Evolutionary conservation across 2,797 vertebrate species (phyloP).

Genomic region (Potorous gilbertii): DNA sequence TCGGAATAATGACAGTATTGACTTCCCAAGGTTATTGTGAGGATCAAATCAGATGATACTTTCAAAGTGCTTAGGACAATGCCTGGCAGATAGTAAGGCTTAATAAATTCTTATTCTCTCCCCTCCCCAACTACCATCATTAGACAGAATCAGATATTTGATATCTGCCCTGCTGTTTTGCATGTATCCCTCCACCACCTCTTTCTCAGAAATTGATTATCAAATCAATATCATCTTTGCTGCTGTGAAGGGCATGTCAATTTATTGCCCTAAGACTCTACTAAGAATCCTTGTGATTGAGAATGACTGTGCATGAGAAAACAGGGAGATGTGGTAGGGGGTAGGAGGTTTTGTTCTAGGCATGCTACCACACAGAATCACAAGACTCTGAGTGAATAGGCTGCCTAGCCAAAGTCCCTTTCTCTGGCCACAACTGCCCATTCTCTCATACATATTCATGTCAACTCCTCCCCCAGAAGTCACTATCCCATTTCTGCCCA

Average conservation of each 20-base stretch:
- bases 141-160: background rate
- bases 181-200: background rate
- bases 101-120: background rate
- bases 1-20: background rate
- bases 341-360: background rate
- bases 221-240: background rate
- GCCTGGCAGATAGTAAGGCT: background rate
- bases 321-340: background rate
- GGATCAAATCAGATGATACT: background rate
- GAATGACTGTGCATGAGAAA: background rate
- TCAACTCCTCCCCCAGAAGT: background rate
- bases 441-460: slow-evolving; percentile 3
- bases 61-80: background rate
- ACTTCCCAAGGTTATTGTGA: background rate
- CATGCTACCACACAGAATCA: background rate
- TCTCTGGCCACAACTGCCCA: background rate
- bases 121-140: background rate
- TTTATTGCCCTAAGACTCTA: background rate
- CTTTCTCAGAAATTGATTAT: background rate
- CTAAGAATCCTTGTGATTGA: background rate
- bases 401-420: background rate
- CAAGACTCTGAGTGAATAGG: background rate
- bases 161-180: background rate
- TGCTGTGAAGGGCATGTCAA: background rate
- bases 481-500: background rate